Base-by-base conservation (phyloP, 1,140 invertebrate species). In the Leucophenga varia region DNA sequence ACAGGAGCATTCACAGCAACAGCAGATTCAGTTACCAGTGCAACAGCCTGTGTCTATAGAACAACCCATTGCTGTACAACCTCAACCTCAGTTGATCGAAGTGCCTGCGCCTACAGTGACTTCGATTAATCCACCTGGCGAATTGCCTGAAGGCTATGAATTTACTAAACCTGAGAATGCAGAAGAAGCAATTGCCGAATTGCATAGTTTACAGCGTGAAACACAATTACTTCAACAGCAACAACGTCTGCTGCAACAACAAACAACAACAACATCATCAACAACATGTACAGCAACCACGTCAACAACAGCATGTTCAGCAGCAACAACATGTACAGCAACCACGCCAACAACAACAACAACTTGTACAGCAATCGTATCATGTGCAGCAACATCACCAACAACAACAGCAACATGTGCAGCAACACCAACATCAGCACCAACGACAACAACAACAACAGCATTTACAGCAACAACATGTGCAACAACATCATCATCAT, bases 161-260 rank as follows among this genome's bases (percentile, higher is more conserved):
- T 69, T 70, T 21, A 52, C 17, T 17, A 69, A 70, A 18, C 65
- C 65, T 3, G 65, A 67, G 1, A 67, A 64, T 31, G 39, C 54
- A 10, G 67, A 70, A 49, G 65, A 58, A n/a, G 65, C 65, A 14
- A 70, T 69, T 47, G 65, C 65, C 6, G 65, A 69, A 47, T 49
- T 69, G n/a, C 65, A 69, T 39, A 69, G 59, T 18, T 48, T 67
- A 38, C 61, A 64, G 38, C 59, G 57, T 7, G 58, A 64, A 45
- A 64, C 57, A 12, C 55, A 61, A 10, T 28, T 67, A 41, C 52
- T 65, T 1, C 63, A 65, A 28, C 55, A 67, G 38, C 61, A 63
- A 42, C 59, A 63, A 18, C 55, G 61, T 17, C 44, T 45, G 21
- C 47, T 50, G 12, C 47, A 47, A 19, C 38, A 35, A 2, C 13